phyloP scores from a whole-genome alignment of 2,797 vertebrate genomes.

The Rhinella marina region DNA sequence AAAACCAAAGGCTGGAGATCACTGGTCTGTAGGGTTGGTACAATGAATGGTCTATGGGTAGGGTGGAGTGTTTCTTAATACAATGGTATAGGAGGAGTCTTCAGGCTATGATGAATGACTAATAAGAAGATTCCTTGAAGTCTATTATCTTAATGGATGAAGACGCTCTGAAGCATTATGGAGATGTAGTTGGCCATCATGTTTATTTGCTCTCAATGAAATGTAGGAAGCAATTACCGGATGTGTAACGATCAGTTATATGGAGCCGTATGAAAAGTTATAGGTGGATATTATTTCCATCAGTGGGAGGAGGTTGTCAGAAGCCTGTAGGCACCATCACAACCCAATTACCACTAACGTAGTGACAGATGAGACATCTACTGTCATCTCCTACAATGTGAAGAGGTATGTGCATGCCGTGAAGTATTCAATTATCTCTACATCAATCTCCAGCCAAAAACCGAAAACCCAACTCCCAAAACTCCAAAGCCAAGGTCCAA shows the following conservation, averaged over 20 bases:
- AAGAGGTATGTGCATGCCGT: background rate
- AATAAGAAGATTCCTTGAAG: background rate
- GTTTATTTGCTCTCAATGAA: conserved; percentile 20
- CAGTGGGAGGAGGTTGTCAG: conserved; percentile 16
- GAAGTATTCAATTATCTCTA: background rate
- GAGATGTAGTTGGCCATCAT: background rate
- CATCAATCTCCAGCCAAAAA: background rate
- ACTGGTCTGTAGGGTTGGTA: background rate
- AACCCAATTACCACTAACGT: conserved; percentile 18
- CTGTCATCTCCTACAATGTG: background rate
- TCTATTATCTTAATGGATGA: background rate
- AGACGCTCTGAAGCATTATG: background rate
- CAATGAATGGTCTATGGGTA: too few species aligned
- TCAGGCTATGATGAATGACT: background rate
- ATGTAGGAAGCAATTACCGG: conserved; percentile 24
- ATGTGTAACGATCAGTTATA: conserved; percentile 36
- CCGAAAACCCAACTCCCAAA: background rate
- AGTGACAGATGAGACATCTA: background rate
- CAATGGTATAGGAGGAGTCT: background rate
- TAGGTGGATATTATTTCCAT: conserved; percentile 2
- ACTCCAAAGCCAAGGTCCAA: too few species aligned
- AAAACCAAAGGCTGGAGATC: background rate
- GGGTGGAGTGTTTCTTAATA: too few species aligned
- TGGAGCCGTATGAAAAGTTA: conserved; percentile 40
- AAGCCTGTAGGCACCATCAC: background rate